Percentiles rank a stretch among this genome's conserved stretches.
Conservation (phyloP, 2,888 invertebrate species). For the Brenthis daphne region DNA sequence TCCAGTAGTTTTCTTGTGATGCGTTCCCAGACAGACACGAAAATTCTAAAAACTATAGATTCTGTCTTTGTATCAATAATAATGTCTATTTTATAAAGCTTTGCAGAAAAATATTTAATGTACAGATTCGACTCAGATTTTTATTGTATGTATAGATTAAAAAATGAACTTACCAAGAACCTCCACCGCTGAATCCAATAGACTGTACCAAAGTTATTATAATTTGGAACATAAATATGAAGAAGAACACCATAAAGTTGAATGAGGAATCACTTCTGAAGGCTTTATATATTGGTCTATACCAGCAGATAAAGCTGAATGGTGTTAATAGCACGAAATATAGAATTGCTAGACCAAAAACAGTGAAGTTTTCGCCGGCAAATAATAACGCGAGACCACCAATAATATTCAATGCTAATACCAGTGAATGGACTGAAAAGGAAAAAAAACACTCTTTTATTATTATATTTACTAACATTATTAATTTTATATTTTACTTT, state of each 20-base stretch:
- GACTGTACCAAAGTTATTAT: conserved; percentile 93
- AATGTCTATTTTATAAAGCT: too few species aligned
- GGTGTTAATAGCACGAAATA: conserved; percentile 96
- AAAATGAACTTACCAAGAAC: conserved; percentile 89
- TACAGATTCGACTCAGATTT: too few species aligned
- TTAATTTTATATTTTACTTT: background rate
- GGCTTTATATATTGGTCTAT: conserved; percentile 99
- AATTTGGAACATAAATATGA: conserved; percentile 98
- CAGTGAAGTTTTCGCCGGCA: conserved; percentile 81
- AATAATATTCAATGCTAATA: conserved; percentile 92
- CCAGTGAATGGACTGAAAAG: conserved; percentile 92
- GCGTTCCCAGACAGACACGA: too few species aligned
- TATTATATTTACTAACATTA: background rate
- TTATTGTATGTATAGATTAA: too few species aligned
- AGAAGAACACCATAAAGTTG: conserved; percentile 99
- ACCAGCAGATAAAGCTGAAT: conserved; percentile 99
- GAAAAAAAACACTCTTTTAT: conserved; percentile 25
- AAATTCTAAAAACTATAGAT: too few species aligned
- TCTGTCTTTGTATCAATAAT: too few species aligned
- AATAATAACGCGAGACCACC: conserved; percentile 92
- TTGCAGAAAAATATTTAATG: too few species aligned
- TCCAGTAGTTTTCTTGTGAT: too few species aligned
- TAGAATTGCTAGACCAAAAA: conserved; percentile 94
- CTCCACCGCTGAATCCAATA: conserved; percentile 91
- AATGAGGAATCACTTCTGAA: conserved; percentile 99